phyloP scores from a whole-genome alignment of 2,113 vertebrate species.

The Oxyura jamaicensis region DNA sequence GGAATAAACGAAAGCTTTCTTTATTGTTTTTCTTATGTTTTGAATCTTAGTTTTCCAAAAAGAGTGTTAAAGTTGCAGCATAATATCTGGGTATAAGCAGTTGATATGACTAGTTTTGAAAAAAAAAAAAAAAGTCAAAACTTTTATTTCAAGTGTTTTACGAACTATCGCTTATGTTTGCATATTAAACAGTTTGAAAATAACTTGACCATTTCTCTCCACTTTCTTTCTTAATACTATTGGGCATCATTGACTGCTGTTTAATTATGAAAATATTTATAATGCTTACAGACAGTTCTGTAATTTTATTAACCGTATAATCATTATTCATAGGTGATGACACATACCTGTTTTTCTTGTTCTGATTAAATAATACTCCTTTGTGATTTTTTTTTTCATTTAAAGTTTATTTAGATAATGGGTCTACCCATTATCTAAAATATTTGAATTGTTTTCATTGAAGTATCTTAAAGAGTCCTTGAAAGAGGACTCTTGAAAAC shows the following conservation, averaged over 20 bases:
- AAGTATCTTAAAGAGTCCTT: background rate
- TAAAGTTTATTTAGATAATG: background rate
- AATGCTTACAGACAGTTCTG: background rate
- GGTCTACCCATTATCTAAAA: background rate
- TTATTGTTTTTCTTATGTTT: background rate
- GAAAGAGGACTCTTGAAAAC: background rate
- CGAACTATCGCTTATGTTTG: background rate
- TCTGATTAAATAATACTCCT: background rate
- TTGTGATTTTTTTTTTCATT: background rate
- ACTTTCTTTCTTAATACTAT: background rate
- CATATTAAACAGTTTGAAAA: background rate
- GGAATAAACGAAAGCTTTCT: background rate
- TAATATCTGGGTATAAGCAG: background rate
- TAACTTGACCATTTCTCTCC: accelerated
- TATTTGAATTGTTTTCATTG: background rate
- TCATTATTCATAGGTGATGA: background rate
- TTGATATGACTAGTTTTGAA: background rate
- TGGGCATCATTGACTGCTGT: background rate
- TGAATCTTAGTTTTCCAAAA: background rate
- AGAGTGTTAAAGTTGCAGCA: background rate
- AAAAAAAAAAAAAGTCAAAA: background rate
- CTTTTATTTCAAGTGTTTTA: background rate
- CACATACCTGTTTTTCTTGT: background rate
- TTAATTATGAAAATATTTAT: background rate
- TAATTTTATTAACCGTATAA: background rate